A percentile compares a stretch with the other conserved stretches of the same genome.
Evolutionary conservation across 1,140 invertebrate species (phyloP).

Genomic region (Lordiphosa collinella): DNA sequence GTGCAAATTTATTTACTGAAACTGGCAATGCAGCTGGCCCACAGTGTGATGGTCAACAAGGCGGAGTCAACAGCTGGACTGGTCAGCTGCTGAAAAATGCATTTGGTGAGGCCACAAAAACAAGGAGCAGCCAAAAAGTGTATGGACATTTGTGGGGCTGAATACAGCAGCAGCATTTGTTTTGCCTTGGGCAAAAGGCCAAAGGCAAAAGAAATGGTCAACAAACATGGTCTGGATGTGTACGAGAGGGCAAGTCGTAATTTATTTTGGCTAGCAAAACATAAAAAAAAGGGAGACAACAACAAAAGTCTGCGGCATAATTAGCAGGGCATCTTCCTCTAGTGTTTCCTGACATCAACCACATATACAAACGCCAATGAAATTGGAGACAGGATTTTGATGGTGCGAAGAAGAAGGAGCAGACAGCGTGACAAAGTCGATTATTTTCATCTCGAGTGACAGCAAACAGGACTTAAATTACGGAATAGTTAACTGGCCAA

Average conservation of each 20-base stretch:
- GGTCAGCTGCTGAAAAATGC: slow-evolving; percentile 49
- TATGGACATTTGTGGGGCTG: slow-evolving; percentile 9
- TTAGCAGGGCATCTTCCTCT: slow-evolving; percentile 39
- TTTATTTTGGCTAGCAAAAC: slow-evolving; percentile 27
- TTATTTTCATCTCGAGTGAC: slow-evolving; percentile 77
- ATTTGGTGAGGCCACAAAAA: slow-evolving; percentile 33
- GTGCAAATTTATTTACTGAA: too few relatives aligned
- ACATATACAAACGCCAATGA: slow-evolving; percentile 30
- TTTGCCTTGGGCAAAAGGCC: slow-evolving; percentile 41
- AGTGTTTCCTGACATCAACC: slow-evolving; percentile 13
- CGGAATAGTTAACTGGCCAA: slow-evolving; percentile 68
- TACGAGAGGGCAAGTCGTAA: slow-evolving; percentile 38
- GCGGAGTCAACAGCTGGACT: background rate
- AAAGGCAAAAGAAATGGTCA: slow-evolving; percentile 42
- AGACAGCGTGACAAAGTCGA: slow-evolving; percentile 65
- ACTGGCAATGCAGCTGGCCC: too few relatives aligned
- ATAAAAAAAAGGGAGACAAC: slow-evolving; percentile 1
- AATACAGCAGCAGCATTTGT: slow-evolving; percentile 47
- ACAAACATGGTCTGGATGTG: slow-evolving; percentile 33
- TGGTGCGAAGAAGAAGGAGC: background rate
- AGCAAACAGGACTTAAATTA: slow-evolving; percentile 76
- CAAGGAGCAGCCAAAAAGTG: background rate
- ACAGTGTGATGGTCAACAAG: too few relatives aligned
- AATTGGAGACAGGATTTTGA: slow-evolving; percentile 49
- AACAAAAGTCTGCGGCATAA: slow-evolving; percentile 56